Evolutionary conservation across 2,888 invertebrate species (phyloP), one percentile per base, ranked within the genome.

Genomic region (Drosophila leonis): DNA sequence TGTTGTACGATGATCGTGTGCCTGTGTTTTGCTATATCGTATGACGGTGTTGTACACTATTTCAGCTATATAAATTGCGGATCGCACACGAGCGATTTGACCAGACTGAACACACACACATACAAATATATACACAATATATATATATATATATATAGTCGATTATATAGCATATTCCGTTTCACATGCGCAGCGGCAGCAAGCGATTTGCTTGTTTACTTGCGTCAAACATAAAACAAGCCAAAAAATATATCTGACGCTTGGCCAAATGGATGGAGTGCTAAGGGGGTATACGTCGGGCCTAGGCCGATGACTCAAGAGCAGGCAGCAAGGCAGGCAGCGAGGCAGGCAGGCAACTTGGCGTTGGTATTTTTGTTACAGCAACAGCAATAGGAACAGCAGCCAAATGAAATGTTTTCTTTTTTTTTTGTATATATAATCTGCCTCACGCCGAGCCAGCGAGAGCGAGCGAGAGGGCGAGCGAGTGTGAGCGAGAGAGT

Each of bases 341-440:
- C n/a, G n/a, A 46, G 29, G 15, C 44, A 64, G 18, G 33, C 33
- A 42, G 24, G 18, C 52, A 88, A 82, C 88, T 86, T 82, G 82
- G 80, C 91, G 90, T 88, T 90, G 92, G 90, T 91, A 90, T 90
- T 91, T 91, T 91, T 72, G 90, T 90, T 90, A 90, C 90, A 85
- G 85, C 89, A 79, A n/a, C 48, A 15, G 46, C 64, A 65, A 51
- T 68, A 59, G 68, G 65, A 80, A 66, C 71, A 59, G 66, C 87
- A 75, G 70, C 65, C 74, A 67, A 82, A 61, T 41, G 60, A 73
- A 73, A 65, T 66, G 54, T 42, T 42, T 6, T 20, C 18, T n/a
- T n/a, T 4, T 41, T 20, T 42, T 42, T 78, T 79, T 83, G 90
- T 90, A 86, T 90, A 84, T 84, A 84, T 87, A 84, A 84, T 90